A percentile compares a stretch with the other conserved stretches of the same genome.
Conservation (phyloP, 1,140 invertebrate species). For the Colletes gigas region DNA sequence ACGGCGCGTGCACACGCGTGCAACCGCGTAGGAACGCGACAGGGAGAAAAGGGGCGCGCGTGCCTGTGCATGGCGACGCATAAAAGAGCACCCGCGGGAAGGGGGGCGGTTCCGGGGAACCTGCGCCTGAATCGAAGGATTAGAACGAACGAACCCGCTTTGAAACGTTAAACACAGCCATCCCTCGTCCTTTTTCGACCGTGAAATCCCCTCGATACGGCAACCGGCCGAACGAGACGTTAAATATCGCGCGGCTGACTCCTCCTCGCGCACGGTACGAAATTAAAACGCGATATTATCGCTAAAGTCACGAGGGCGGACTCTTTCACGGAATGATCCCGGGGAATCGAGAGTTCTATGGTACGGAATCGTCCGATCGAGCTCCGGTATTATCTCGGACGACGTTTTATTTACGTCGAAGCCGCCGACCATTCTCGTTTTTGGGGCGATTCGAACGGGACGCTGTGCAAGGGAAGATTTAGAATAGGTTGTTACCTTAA, state of each 20-base stretch:
- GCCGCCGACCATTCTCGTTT: not conserved
- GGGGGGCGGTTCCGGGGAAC: not conserved
- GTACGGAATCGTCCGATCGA: too few species aligned
- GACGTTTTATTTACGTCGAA: not conserved
- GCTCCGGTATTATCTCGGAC: not conserved
- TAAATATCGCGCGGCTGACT: not conserved
- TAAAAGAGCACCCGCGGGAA: not conserved
- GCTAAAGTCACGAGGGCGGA: not conserved
- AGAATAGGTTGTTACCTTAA: too few species aligned
- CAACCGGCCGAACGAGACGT: not conserved
- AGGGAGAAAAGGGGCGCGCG: not conserved
- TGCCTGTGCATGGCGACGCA: not conserved
- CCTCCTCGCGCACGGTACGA: not conserved
- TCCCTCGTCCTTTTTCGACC: not conserved
- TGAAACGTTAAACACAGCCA: constrained; percentile 6
- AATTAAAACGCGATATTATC: constrained; percentile 25
- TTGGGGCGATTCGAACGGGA: too few species aligned
- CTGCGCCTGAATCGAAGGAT: not conserved
- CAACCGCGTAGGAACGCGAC: not conserved
- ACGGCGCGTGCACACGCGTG: not conserved
- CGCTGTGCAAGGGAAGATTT: too few species aligned
- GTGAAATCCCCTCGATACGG: not conserved
- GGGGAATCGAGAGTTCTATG: too few species aligned
- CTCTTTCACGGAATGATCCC: not conserved
- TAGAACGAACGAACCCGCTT: not conserved